These are phyloP conservation scores for Papilio demoleus DNA, from an alignment of 2,888 invertebrate genomes.

Conservation along the genomic window DNA sequence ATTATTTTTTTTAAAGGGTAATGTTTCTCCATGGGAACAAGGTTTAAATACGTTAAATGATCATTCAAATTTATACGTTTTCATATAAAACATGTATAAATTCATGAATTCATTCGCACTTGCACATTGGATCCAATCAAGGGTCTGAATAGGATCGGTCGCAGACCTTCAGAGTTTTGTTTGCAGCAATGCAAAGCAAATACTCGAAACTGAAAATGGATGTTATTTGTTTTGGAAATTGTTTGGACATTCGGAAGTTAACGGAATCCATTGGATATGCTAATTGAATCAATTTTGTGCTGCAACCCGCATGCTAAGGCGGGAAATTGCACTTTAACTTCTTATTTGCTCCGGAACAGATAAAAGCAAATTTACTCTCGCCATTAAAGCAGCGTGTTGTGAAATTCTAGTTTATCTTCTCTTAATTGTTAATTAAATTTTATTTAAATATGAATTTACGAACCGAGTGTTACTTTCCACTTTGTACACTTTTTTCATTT, in stretches of 20 bases:
- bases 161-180: conserved; percentile 2
- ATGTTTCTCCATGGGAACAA: too few relatives aligned
- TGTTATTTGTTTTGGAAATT: conserved; percentile 36
- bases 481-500: conserved; percentile 50
- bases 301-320: conserved; percentile 37
- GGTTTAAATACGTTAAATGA: too few relatives aligned
- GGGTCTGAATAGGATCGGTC: conserved; percentile 17
- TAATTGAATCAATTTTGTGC: conserved; percentile 41
- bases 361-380: conserved; percentile 32
- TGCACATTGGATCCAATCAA: conserved; percentile 11
- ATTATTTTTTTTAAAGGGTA: too few relatives aligned
- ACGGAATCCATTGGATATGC: conserved; percentile 39
- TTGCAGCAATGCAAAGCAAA: conserved; percentile 32
- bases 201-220: conserved; percentile 34
- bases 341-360: conserved; percentile 39
- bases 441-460: conserved; percentile 24
- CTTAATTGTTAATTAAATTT: conserved; percentile 19
- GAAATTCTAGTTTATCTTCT: conserved; percentile 26
- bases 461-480: conserved; percentile 9
- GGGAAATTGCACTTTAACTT: conserved; percentile 37
- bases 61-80: conserved; percentile 4
- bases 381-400: conserved; percentile 28
- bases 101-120: conserved; percentile 20
- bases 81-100: conserved; percentile 9
- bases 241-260: conserved; percentile 36